These are phyloP conservation scores for Lysiphlebus fabarum DNA, from an alignment of 1,140 invertebrate genomes.

Conservation along the genomic window DNA sequence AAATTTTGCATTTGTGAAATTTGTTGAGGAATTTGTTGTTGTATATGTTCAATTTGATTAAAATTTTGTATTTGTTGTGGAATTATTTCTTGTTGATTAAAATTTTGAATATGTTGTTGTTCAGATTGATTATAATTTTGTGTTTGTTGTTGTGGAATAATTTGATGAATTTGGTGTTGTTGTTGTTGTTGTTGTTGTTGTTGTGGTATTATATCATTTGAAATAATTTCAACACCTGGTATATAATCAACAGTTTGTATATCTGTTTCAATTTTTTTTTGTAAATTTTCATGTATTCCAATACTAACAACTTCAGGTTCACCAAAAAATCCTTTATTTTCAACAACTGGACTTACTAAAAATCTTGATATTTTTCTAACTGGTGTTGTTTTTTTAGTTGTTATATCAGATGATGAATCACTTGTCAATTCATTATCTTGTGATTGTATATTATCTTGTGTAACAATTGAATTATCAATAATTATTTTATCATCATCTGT, in stretches of 20 bases:
- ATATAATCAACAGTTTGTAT: no score
- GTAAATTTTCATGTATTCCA: neutral
- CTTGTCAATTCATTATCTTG: neutral
- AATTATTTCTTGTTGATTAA: slow-evolving; percentile 34
- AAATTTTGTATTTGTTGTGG: slow-evolving; percentile 26
- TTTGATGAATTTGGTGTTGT: slow-evolving; percentile 26
- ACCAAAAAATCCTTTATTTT: slow-evolving; percentile 39
- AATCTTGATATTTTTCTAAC: slow-evolving; percentile 74
- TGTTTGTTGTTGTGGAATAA: neutral
- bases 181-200: slow-evolving; percentile 26
- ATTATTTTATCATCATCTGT: neutral
- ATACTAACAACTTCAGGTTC: slow-evolving; percentile 16
- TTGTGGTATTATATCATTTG: slow-evolving; percentile 28
- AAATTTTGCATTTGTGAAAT: slow-evolving; percentile 11
- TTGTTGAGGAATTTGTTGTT: slow-evolving; percentile 28
- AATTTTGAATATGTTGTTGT: slow-evolving; percentile 28
- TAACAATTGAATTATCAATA: neutral
- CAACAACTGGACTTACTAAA: slow-evolving; percentile 72
- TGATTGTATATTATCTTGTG: slow-evolving; percentile 5
- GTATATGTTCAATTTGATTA: slow-evolving; percentile 22
- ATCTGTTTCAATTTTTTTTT: neutral
- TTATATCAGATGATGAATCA: slow-evolving; percentile 20
- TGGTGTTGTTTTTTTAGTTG: slow-evolving; percentile 37
- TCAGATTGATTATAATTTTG: slow-evolving; percentile 25
- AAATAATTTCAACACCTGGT: slow-evolving; percentile 20